phyloP scores from a whole-genome alignment of 2,888 invertebrate genomes.

The Boloria selene region DNA sequence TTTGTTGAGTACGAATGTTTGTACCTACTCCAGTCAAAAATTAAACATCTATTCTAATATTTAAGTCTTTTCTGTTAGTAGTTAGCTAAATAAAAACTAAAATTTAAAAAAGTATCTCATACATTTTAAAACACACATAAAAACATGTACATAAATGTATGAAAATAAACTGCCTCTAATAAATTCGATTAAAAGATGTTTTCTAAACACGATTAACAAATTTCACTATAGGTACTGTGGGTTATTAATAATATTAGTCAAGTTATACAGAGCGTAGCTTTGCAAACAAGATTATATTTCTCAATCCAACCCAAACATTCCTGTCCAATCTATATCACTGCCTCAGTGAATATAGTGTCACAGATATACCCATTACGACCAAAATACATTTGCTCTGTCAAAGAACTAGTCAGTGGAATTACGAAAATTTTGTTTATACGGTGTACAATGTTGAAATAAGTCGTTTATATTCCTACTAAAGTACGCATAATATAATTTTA shows the following conservation, averaged over 20 bases:
- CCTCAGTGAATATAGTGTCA: constrained; percentile 44
- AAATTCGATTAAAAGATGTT: too few species aligned
- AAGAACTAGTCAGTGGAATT: background rate
- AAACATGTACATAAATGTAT: too few species aligned
- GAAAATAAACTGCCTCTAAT: too few species aligned
- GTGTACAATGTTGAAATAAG: background rate
- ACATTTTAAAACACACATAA: too few species aligned
- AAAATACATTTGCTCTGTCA: constrained; percentile 12
- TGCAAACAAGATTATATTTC: constrained; percentile 33
- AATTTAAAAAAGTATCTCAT: too few species aligned
- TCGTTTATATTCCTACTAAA: background rate
- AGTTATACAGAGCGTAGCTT: constrained; percentile 23
- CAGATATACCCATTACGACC: constrained; percentile 44
- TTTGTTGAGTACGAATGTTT: too few species aligned
- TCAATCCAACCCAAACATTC: constrained; percentile 38
- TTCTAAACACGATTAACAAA: background rate
- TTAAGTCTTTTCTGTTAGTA: too few species aligned
- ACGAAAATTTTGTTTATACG: constrained; percentile 6
- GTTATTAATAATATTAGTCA: constrained; percentile 29
- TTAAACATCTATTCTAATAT: too few species aligned
- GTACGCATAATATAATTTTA: too few species aligned
- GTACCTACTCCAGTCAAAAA: too few species aligned
- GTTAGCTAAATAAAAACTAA: too few species aligned
- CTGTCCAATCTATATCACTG: constrained; percentile 42
- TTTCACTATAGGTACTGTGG: background rate